Evolutionary conservation across 2,113 vertebrate species (phyloP).

Genomic region (Poeciliopsis prolifica): DNA sequence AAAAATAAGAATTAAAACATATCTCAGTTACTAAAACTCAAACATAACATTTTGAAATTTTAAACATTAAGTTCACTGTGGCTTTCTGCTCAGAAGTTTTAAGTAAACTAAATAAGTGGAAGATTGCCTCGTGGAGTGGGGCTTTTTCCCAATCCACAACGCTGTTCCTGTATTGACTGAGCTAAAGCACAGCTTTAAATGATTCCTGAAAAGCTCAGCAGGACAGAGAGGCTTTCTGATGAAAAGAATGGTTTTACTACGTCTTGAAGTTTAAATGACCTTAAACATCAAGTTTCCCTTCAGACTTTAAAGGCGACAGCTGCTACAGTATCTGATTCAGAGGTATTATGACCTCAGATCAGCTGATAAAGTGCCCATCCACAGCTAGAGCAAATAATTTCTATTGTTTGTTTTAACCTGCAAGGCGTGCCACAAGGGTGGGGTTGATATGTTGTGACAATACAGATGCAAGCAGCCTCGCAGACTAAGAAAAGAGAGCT

Average conservation of each 20-base stretch:
- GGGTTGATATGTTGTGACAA: conserved; percentile 16
- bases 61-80: background rate
- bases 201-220: conserved; percentile 17
- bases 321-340: background rate
- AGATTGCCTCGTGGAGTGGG: background rate
- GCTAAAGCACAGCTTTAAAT: conserved; percentile 21
- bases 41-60: background rate
- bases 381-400: conserved; percentile 24
- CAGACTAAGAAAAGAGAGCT: conserved; percentile 15
- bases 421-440: conserved; percentile 43
- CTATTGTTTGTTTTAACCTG: conserved; percentile 47
- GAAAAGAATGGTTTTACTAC: conserved; percentile 31
- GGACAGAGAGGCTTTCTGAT: conserved; percentile 27
- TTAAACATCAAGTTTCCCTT: background rate
- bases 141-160: background rate
- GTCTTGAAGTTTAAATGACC: conserved; percentile 7
- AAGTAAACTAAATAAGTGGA: background rate
- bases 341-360: background rate
- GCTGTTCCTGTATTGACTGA: background rate
- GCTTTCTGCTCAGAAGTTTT: background rate
- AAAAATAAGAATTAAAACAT: background rate
- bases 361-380: background rate
- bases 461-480: background rate
- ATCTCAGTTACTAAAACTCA: too few species aligned
- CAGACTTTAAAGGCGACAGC: background rate